Evolutionary conservation across 35 echinoderm and acorn worm genomes (phyloP), one percentile per base, ranked within the genome.

Genomic region (Amphiura filiformis): DNA sequence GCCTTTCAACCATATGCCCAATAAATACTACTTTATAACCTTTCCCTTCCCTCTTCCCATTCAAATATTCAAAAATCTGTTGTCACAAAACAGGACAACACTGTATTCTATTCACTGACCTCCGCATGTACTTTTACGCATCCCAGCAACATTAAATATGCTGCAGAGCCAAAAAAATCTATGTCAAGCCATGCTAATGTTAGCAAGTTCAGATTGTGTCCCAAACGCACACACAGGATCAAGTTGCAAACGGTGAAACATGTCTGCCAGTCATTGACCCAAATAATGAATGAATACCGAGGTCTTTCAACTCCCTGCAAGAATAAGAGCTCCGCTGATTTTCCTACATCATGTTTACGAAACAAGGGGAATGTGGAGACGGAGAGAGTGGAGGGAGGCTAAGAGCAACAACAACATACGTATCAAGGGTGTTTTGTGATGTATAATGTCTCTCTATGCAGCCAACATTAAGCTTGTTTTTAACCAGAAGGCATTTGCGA

Each of bases 251-350:
- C 17, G 17, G 28, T 18, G 15, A 30, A 70, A 30, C 61, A 70
- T 70, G 61, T 70, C 61, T 70, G 15, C 7, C 7, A 70, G 61
- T 70, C 61, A 70, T 70, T 70, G 61, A 70, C 61, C 61, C 26
- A 70, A 70, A 70, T 70, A 70, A 18, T 70, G 61, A 70, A 70
- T 70, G 61, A 70, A 70, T 70, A 70, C 61, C 28, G 61, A 70
- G 61, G 61, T 70, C 61, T 70, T 70, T 70, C 61, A 70, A 70
- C 61, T 70, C 61, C 61, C 61, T 70, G 28, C 7, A 70, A 26
- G 26, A 15, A 70, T 70, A 70, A 3, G 28, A 70, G 20, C 7
- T 52, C 7, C 44, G 20, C 7, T 26, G 61, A 18, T 70, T 70
- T 11, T 7, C 44, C 61, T n/a, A 23, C 15, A 70, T 70, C 61